phyloP scores from a whole-genome alignment of 2,797 vertebrate genomes.

The Synanceia verrucosa region DNA sequence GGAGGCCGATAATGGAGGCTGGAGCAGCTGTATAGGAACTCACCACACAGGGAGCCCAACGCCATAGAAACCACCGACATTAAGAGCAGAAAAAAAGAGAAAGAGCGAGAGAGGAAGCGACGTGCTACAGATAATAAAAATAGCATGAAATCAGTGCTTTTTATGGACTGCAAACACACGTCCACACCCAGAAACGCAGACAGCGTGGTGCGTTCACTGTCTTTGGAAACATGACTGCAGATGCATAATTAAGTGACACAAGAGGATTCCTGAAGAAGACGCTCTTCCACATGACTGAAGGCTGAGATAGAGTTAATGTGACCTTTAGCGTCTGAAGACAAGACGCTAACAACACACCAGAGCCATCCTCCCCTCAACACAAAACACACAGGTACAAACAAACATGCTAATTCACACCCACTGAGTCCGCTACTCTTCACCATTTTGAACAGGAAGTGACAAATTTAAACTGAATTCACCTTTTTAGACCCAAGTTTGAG shows the following conservation, averaged over 20 bases:
- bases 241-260: slow-evolving; percentile 36
- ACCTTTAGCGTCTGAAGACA: slow-evolving; percentile 43
- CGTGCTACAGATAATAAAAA: slow-evolving; percentile 5
- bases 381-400: slow-evolving; percentile 14
- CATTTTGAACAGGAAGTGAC: too few relatives aligned
- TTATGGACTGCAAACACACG: slow-evolving; percentile 10
- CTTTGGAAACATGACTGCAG: slow-evolving; percentile 29
- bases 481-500: too few relatives aligned
- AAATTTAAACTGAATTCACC: too few relatives aligned
- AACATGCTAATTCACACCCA: background rate
- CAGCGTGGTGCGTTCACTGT: background rate
- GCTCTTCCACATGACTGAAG: slow-evolving; percentile 23
- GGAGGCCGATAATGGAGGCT: slow-evolving; percentile 63
- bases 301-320: slow-evolving; percentile 31
- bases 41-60: slow-evolving; percentile 33
- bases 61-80: slow-evolving; percentile 52
- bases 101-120: slow-evolving; percentile 17
- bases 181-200: background rate
- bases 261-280: slow-evolving; percentile 16
- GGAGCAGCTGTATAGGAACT: slow-evolving; percentile 54
- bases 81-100: slow-evolving; percentile 31
- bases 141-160: slow-evolving; percentile 1
- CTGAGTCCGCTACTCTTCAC: too few relatives aligned
- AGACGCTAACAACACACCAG: slow-evolving; percentile 46
- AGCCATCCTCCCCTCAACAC: slow-evolving; percentile 40